Conservation (phyloP, 2,113 vertebrate species). For the Eulacestoma nigropectus region DNA sequence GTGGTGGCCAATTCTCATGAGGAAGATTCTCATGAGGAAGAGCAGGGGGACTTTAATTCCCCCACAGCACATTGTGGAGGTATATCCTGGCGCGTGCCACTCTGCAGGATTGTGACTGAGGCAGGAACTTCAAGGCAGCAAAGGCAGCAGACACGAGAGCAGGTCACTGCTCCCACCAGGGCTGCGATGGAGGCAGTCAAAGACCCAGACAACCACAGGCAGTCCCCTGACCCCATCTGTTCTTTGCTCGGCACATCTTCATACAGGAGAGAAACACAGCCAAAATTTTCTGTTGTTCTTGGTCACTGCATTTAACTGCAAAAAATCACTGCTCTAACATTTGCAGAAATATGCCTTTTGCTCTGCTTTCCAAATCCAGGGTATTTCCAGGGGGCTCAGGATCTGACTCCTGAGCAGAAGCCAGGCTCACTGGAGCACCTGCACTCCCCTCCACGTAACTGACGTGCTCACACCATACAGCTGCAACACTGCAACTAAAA, state of each 20-base stretch:
- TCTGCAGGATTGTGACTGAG: neutral
- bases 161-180: neutral
- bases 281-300: neutral
- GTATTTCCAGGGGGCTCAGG: neutral
- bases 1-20: neutral
- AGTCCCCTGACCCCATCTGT: neutral
- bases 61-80: accelerated
- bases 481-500: neutral
- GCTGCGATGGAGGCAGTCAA: neutral
- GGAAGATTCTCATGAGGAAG: neutral
- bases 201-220: neutral
- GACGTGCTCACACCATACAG: neutral
- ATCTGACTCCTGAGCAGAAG: neutral
- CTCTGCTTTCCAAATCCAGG: neutral
- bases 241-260: neutral
- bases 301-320: neutral
- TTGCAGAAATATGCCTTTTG: neutral
- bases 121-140: neutral
- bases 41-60: neutral
- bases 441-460: neutral
- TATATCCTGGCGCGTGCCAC: accelerated
- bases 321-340: neutral
- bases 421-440: neutral
- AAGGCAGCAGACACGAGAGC: neutral
- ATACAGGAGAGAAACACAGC: neutral